These are phyloP conservation scores for Seriola rivoliana DNA, from an alignment of 2,113 vertebrate genomes.

Conservation along the genomic window DNA sequence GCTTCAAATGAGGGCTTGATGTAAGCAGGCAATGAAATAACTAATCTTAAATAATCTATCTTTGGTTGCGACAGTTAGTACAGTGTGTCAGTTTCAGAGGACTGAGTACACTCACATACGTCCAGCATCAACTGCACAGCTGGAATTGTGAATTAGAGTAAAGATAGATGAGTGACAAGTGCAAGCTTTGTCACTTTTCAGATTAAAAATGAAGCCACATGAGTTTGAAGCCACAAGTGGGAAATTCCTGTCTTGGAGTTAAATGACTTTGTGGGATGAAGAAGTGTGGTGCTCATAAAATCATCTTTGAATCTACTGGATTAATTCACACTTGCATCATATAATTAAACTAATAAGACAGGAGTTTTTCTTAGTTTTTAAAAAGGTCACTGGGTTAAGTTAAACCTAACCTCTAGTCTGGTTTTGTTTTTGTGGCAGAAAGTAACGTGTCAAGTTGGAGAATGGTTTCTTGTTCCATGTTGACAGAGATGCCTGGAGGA, in stretches of 20 bases:
- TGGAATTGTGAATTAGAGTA: background rate
- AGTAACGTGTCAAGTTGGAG: no score
- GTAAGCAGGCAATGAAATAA: background rate
- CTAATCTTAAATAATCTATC: conserved; percentile 6
- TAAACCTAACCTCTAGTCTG: no score
- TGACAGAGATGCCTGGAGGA: no score
- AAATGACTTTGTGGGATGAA: no score
- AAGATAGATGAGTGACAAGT: background rate
- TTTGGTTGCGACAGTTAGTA: background rate
- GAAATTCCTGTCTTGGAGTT: background rate
- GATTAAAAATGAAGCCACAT: background rate
- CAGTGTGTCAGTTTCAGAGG: background rate
- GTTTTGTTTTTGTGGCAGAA: no score
- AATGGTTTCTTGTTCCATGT: no score
- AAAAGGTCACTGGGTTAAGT: no score
- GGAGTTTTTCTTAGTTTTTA: no score
- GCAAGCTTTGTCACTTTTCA: background rate
- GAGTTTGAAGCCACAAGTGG: background rate
- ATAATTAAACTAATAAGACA: no score
- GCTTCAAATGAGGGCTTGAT: background rate
- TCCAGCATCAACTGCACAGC: background rate
- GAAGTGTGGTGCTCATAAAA: background rate
- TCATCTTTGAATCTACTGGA: no score
- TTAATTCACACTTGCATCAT: background rate
- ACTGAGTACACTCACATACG: no score